Base-by-base conservation (phyloP, 2,888 invertebrate species). In the Eurytoma adleriae region DNA sequence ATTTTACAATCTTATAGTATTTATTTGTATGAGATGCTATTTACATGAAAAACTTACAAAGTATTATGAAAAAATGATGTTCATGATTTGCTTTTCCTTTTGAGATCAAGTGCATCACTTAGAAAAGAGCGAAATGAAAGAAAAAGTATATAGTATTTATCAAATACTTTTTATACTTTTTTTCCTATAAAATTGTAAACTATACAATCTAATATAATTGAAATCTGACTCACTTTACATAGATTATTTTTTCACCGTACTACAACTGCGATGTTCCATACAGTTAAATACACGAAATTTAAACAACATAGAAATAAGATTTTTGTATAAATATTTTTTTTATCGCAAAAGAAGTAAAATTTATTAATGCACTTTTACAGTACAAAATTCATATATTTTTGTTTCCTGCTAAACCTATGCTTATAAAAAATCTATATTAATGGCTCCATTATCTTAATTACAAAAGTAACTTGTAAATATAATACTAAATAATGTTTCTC, bases 51-150 rank as follows among this genome's bases (percentile, higher is more conserved):
- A 72, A 64, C 50, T 62, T 72, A 72, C 62, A 62, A 72, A 59
- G 62, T 24, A 62, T 52, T 68, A 61, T 30, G 48, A 72, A 16
- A 48, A 62, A 69, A 72, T 72, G 52, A 64, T 56, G 68, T 59
- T 66, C 30, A 70, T 56, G 40, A 68, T 75, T 76, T 59, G 40
- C 40, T 40, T 40, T 40, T 40, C 3, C 7, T 80, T 69, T 75
- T 76, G 80, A 80, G 80, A 80, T 80, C 80, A 72, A 67, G 61
- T 79, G 64, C 57, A 79, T 64, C 57, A 69, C 57, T 74, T 57
- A 62, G 27, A 40, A 20, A 66, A 40, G 5, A 68, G 50, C n/a
- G 30, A 68, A 13, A 48, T 73, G 48, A 64, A 48, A 69, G 27
- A 20, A 64, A 16, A 79, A 68, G 13, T 40, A 48, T 54, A 13